Conservation (phyloP, 2,888 invertebrate species). For the Chalcis sispes region DNA sequence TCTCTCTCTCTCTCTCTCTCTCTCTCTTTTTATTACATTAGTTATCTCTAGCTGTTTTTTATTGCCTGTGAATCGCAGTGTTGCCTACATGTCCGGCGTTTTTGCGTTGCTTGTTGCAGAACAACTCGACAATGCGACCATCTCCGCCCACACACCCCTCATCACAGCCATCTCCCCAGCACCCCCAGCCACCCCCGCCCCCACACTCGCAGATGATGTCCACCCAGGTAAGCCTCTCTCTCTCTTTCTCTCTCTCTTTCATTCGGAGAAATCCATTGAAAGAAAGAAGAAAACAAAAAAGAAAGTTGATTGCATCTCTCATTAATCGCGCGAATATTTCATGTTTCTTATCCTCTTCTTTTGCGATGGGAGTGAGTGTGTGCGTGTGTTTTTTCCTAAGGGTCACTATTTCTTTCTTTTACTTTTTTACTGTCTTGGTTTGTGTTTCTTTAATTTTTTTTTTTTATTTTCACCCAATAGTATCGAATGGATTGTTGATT, state of each 20-base stretch:
- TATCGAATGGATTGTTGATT: slow-evolving; percentile 1
- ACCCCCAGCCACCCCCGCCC: slow-evolving; percentile 87
- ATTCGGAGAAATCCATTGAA: slow-evolving; percentile 50
- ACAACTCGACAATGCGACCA: slow-evolving; percentile 87
- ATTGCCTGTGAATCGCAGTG: slow-evolving; percentile 72
- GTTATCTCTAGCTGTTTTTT: slow-evolving; percentile 45
- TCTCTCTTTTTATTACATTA: slow-evolving; percentile 27
- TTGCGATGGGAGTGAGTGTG: neutral
- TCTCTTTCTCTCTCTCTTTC: too few species aligned
- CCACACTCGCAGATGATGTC: slow-evolving; percentile 90
- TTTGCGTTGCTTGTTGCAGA: slow-evolving; percentile 79
- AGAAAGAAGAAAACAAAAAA: neutral
- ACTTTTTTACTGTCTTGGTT: neutral
- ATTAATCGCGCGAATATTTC: slow-evolving; percentile 21
- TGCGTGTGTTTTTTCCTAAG: neutral
- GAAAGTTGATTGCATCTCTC: slow-evolving; percentile 15
- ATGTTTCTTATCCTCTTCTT: neutral
- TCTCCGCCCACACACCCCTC: slow-evolving; percentile 92
- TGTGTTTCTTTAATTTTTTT: neutral
- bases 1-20: too few species aligned
- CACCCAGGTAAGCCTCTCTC: slow-evolving; percentile 81
- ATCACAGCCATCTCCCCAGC: slow-evolving; percentile 92
- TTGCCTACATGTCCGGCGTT: slow-evolving; percentile 75
- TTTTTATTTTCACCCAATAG: neutral
- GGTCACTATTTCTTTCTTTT: neutral